Base-by-base conservation (phyloP, 1,140 invertebrate species). In the Chymomyza costata region DNA sequence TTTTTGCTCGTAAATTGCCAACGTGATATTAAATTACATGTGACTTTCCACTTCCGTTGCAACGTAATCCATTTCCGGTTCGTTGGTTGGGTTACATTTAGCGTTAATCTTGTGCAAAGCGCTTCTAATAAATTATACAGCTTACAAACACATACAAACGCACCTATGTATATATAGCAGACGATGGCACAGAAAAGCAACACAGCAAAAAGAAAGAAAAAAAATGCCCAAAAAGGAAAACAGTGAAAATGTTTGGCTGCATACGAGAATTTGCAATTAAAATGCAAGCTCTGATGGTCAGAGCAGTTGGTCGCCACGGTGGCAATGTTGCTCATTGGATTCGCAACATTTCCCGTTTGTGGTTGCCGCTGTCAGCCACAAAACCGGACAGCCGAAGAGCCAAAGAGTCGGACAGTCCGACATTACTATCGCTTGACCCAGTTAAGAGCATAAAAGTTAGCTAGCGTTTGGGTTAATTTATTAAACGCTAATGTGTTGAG, bases 1-100 rank as follows among this genome's bases (percentile, higher is more conserved):
- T 45, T 19, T 19, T 31, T 34, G 52, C 46, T 59, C 71, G 71
- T 80, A 76, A 76, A 76, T 76, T 78, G 71, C 53, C 73, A 70
- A 40, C 54, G 58, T 71, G 71, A 80, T 76, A 76, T 76, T 76
- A 76, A 76, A 76, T 76, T 76, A 76, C 71, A 71, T 80, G 71
- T 76, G 73, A 76, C 71, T 80, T 76, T 78, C 67, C 50, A 76
- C 73, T 80, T 80, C 66, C 73, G 71, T 45, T 71, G 62, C 47
- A 53, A 69, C 58, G 71, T 80, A 76, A 76, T 80, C 71, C 71
- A 69, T 71, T 76, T 76, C 71, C 71, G 71, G 71, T 76, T 80
- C 71, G 71, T 61, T 80, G 71, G 67, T 46, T 80, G 66, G 54
- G 46, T 56, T 71, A 76, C 71, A 76, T 76, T 76, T 66, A 53